phyloP scores from a whole-genome alignment of 2,888 invertebrate genomes.

The Morinoia aosen region DNA sequence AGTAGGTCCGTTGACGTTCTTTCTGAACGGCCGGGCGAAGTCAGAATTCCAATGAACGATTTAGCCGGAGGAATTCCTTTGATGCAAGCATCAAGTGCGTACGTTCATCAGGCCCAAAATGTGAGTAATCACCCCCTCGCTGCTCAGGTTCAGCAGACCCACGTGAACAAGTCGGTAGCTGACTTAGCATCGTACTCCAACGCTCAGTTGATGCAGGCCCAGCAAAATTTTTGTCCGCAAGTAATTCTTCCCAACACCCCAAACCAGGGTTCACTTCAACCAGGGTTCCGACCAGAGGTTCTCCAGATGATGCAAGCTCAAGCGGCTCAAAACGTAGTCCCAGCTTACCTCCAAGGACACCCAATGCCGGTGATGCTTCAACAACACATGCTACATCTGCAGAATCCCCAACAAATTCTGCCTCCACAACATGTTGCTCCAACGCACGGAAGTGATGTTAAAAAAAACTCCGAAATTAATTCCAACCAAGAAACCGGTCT shows the following conservation, averaged over 20 bases:
- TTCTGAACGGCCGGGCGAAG: not conserved
- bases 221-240: not conserved
- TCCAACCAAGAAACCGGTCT: not conserved
- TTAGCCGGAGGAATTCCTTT: not conserved
- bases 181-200: not conserved
- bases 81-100: not conserved
- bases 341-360: not conserved
- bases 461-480: not conserved
- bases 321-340: not conserved
- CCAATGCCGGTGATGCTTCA: not conserved
- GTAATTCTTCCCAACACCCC: not conserved
- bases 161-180: not conserved
- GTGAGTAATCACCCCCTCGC: not conserved
- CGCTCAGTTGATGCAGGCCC: not conserved
- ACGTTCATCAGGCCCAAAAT: not conserved
- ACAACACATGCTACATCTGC: not conserved
- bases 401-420: not conserved
- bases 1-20: not conserved
- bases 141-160: not conserved
- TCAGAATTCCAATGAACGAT: slow-evolving; percentile 32
- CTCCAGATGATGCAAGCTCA: not conserved
- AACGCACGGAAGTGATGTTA: not conserved
- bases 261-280: not conserved
- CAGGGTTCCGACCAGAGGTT: not conserved
- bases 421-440: not conserved